Evolutionary conservation across 1,140 invertebrate species (phyloP), one percentile per base, ranked within the genome.

Genomic region (Diplogasteroides magnus): DNA sequence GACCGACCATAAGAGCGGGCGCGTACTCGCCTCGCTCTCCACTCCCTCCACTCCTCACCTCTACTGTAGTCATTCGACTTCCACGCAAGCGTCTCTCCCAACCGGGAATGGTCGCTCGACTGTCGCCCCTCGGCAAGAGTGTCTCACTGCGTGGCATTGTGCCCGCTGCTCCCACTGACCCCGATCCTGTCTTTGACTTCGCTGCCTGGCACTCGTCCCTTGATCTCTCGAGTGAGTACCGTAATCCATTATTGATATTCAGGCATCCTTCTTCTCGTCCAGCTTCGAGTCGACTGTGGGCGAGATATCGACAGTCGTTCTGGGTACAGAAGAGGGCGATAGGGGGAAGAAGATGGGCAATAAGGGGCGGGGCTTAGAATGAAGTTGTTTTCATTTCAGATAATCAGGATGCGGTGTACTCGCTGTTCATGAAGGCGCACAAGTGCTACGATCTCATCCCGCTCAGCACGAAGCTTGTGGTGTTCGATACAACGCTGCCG

Each of bases 371-470:
- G 19, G 67, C 15, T 28, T 69, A 37, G 15, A 37, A 73, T 48
- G 11, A n/a, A 13, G n/a, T 2, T 72, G 23, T 71, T 19, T n/a
- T 75, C 28, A 48, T 81, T 81, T 63, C 62, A 82, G 80, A 82
- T 37, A 83, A 72, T 61, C 80, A 82, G 68, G 80, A 82, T 67
- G 76, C 78, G 19, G 79, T 82, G 1, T 82, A 82, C 61, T 81
- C 80, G 23, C 62, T 82, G 59, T 97, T 99, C 87, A 98, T 98
- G 89, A 93, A 94, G 85, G 94, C 94, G 84, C 94, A 98, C 88
- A 94, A 93, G 85, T 98, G 95, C 84, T 98, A 98, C 86, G 96
- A 98, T 87, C 88, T 98, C 79, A 98, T 99, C 84, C 97, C 97
- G 60, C 97, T 94, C 58, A 97, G 93, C 84, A 93, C 94, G 67